These are phyloP conservation scores for Loripinus fragilis DNA, from an alignment of 2,888 invertebrate genomes.

Conservation along the genomic window DNA sequence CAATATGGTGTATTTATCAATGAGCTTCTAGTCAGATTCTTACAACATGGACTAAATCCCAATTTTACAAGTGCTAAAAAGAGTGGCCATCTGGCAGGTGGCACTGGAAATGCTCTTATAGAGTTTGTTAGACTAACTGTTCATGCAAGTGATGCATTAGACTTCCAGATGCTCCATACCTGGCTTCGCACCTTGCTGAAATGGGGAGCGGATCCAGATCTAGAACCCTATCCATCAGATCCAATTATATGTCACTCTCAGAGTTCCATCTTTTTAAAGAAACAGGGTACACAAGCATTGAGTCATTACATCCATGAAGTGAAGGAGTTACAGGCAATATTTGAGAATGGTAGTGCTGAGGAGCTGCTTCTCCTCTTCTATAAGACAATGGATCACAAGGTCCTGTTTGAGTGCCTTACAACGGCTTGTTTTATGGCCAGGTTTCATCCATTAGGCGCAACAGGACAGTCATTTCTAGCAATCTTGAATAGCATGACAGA, in stretches of 20 bases:
- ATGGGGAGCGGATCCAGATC: constrained; percentile 90
- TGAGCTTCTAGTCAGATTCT: constrained; percentile 87
- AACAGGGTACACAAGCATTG: constrained; percentile 84
- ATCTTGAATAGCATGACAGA: constrained; percentile 88
- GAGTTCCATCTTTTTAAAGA: constrained; percentile 85
- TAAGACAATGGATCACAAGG: constrained; percentile 87
- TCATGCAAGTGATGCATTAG: constrained; percentile 87
- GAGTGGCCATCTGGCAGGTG: constrained; percentile 71
- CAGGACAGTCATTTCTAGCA: constrained; percentile 69
- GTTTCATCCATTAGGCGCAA: constrained; percentile 85
- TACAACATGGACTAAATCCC: constrained; percentile 88
- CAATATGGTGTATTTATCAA: constrained; percentile 86
- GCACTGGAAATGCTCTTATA: constrained; percentile 86
- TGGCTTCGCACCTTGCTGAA: constrained; percentile 89
- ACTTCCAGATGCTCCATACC: constrained; percentile 89
- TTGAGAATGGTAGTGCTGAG: constrained; percentile 87
- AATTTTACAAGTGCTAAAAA: constrained; percentile 86
- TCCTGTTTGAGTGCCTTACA: constrained; percentile 88
- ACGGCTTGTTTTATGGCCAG: constrained; percentile 86
- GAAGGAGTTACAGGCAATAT: constrained; percentile 86
- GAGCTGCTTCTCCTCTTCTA: constrained; percentile 86
- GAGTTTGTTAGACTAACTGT: constrained; percentile 87
- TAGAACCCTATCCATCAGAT: constrained; percentile 85
- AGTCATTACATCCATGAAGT: constrained; percentile 87
- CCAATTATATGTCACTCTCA: constrained; percentile 85